A percentile compares a stretch with the other conserved stretches of the same genome.
phyloP scores from a whole-genome alignment of 2,888 invertebrate genomes.

The Brachyptera putata region DNA sequence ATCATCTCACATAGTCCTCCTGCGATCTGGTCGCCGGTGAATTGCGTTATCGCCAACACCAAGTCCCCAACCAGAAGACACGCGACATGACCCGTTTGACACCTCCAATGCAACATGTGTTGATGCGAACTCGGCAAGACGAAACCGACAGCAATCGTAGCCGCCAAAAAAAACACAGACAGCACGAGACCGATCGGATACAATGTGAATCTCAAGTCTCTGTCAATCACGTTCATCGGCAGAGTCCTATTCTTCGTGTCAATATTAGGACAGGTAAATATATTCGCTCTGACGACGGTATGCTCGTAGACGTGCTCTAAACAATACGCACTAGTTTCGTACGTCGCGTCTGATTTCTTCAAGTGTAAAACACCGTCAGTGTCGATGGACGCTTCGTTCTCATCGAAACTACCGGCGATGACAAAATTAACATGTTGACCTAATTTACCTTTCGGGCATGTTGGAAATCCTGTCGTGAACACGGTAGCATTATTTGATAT shows the following conservation, averaged over 20 bases:
- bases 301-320: constrained; percentile 48
- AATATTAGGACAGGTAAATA: constrained; percentile 54
- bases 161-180: constrained; percentile 75
- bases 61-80: constrained; percentile 78
- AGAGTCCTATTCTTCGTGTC: no score
- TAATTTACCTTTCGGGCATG: background rate
- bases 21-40: constrained; percentile 59
- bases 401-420: constrained; percentile 16
- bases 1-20: constrained; percentile 60
- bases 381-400: constrained; percentile 14
- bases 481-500: background rate
- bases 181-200: constrained; percentile 75
- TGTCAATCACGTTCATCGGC: no score
- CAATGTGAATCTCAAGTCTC: constrained; percentile 63
- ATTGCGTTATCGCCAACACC: constrained; percentile 71
- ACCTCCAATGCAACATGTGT: constrained; percentile 84
- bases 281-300: constrained; percentile 48
- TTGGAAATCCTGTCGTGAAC: constrained; percentile 26
- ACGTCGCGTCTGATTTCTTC: background rate
- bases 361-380: constrained; percentile 13
- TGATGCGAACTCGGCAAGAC: constrained; percentile 77
- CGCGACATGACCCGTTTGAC: constrained; percentile 81
- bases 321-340: constrained; percentile 47
- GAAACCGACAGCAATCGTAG: constrained; percentile 74
- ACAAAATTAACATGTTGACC: constrained; percentile 4